phyloP scores from a whole-genome alignment of 1,140 invertebrate genomes.

The Meloidogyne chitwoodi region DNA sequence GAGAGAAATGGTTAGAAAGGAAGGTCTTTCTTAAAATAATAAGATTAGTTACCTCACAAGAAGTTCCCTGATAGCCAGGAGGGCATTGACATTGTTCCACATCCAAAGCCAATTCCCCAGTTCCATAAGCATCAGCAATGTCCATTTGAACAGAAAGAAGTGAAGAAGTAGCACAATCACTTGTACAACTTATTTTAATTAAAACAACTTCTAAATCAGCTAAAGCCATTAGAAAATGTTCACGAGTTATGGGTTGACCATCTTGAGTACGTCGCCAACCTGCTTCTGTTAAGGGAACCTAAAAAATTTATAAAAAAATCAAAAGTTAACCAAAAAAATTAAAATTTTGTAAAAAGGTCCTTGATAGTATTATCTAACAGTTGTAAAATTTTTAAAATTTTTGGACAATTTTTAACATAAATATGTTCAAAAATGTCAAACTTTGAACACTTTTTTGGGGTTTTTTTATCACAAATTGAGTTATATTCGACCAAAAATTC shows the following conservation, averaged over 20 bases:
- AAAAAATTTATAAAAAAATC: not conserved
- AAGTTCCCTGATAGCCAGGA: conserved; percentile 74
- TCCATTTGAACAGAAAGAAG: conserved; percentile 66
- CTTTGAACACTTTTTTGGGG: not conserved
- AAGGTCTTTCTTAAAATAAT: no score
- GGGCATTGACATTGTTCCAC: conserved; percentile 82
- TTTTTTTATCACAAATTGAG: not conserved
- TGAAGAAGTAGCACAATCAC: conserved; percentile 46
- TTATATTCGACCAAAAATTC: not conserved
- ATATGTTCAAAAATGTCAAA: not conserved
- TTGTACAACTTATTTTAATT: conserved; percentile 41
- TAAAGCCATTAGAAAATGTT: conserved; percentile 84
- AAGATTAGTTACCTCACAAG: conserved; percentile 68
- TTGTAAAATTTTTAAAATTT: not conserved
- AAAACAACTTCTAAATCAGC: conserved; percentile 73
- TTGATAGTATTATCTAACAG: not conserved
- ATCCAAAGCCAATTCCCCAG: conserved; percentile 69
- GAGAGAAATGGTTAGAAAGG: no score
- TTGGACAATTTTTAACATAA: not conserved
- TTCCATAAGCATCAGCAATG: conserved; percentile 72
- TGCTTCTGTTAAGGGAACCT: conserved; percentile 55
- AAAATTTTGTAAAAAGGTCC: not conserved
- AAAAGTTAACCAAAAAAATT: not conserved
- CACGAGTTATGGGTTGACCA: conserved; percentile 75
- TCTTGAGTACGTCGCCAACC: conserved; percentile 76